phyloP scores from a whole-genome alignment of 2,797 vertebrate genomes.

The Pelochelys cantorii region DNA sequence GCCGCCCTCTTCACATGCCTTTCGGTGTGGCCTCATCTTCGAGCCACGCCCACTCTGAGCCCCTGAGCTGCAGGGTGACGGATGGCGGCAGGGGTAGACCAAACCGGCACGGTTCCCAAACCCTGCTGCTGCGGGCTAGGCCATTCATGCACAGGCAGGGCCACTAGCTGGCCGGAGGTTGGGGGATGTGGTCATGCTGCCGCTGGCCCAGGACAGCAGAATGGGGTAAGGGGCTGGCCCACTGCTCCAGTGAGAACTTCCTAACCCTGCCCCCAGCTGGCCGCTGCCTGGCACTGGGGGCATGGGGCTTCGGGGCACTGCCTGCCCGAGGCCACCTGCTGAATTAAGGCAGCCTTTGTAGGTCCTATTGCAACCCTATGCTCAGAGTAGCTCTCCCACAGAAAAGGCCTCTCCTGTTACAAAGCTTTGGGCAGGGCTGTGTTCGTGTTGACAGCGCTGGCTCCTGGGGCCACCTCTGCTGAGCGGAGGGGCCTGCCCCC shows the following conservation, averaged over 20 bases:
- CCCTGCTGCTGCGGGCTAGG: no score
- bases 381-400: not conserved
- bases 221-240: not conserved
- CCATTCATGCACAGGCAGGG: no score
- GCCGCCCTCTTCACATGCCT: not conserved
- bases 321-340: not conserved
- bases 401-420: not conserved
- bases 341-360: not conserved
- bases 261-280: no score
- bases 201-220: not conserved
- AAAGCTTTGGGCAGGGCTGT: not conserved
- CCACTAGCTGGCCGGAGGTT: no score
- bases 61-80: not conserved
- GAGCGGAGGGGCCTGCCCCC: not conserved
- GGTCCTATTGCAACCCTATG: no score
- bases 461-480: not conserved
- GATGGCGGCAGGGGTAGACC: no score
- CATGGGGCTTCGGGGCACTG: no score
- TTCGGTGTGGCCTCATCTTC: not conserved
- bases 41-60: fast-evolving
- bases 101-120: no score
- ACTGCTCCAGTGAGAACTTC: not conserved
- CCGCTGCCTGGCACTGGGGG: no score
- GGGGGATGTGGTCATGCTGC: not conserved
- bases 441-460: no score